A percentile compares a stretch with the other conserved stretches of the same genome.
Evolutionary conservation across 2,113 vertebrate genomes (phyloP).

Genomic region (Corythornis vintsioides): DNA sequence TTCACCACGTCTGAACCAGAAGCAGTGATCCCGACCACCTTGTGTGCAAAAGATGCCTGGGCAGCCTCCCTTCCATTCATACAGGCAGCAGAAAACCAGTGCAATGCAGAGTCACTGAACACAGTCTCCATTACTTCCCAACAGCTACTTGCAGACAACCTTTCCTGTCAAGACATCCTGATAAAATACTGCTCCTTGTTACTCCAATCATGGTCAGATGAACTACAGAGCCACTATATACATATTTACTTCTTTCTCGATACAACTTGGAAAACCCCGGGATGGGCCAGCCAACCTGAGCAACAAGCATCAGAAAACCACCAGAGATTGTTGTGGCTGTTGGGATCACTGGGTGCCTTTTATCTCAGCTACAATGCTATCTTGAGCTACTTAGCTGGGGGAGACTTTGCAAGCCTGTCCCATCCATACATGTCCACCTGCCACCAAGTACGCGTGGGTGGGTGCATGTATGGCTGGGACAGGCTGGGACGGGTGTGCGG

Average conservation of each 20-base stretch:
- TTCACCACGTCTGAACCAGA: neutral
- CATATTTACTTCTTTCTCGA: accelerated
- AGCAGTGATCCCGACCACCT: neutral
- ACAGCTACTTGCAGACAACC: accelerated
- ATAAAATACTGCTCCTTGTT: neutral
- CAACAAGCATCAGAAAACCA: accelerated
- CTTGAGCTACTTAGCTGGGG: neutral
- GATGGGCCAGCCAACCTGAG: neutral
- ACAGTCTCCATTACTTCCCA: neutral
- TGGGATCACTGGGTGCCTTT: accelerated
- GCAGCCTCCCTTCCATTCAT: neutral
- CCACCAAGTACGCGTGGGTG: accelerated
- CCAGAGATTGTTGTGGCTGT: accelerated
- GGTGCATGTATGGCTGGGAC: accelerated
- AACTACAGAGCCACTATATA: neutral
- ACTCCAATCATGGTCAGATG: accelerated
- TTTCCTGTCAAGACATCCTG: neutral
- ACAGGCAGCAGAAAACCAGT: neutral
- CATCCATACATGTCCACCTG: neutral
- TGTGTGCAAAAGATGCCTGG: accelerated
- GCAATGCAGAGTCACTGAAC: neutral
- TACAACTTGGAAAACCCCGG: neutral
- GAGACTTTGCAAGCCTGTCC: neutral
- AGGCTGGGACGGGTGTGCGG: neutral
- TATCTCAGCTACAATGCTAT: neutral